These are phyloP conservation scores for Chloropsis cyanopogon DNA, from an alignment of 2,113 vertebrate species.

Conservation along the genomic window DNA sequence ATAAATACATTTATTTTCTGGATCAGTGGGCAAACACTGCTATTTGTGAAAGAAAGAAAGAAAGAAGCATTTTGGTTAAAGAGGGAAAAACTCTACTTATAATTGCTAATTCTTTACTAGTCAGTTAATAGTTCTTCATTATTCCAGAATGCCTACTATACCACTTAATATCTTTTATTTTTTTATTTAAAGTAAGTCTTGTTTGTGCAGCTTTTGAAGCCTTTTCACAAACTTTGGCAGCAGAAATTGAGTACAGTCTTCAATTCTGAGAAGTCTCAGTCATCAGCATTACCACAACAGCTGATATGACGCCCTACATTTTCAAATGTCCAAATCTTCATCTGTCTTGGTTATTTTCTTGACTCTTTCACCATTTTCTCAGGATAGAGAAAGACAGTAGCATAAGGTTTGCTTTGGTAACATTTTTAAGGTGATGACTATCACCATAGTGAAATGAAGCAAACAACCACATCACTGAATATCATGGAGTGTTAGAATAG, in stretches of 20 bases:
- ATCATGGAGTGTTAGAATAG: not conserved
- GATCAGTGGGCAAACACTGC: not conserved
- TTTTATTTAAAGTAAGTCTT: not conserved
- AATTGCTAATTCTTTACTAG: not conserved
- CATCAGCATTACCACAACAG: not conserved
- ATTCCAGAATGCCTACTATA: not conserved
- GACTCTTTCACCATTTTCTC: not conserved
- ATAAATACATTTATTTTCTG: not conserved
- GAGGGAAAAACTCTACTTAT: not conserved
- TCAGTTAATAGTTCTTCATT: not conserved
- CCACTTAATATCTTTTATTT: not conserved
- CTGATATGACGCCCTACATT: not conserved
- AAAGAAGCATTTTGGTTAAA: not conserved
- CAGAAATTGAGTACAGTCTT: not conserved
- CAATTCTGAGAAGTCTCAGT: not conserved
- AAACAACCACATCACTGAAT: not conserved
- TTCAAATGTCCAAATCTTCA: not conserved
- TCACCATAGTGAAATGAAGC: not conserved
- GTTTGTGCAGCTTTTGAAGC: not conserved
- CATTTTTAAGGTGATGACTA: not conserved
- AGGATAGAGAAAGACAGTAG: not conserved
- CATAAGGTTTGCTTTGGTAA: not conserved
- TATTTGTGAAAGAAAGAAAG: not conserved
- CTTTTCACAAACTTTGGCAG: not conserved
- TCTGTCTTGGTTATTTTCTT: not conserved